Base-by-base conservation (phyloP, 2,113 vertebrate genomes). In the Odontesthes bonariensis region DNA sequence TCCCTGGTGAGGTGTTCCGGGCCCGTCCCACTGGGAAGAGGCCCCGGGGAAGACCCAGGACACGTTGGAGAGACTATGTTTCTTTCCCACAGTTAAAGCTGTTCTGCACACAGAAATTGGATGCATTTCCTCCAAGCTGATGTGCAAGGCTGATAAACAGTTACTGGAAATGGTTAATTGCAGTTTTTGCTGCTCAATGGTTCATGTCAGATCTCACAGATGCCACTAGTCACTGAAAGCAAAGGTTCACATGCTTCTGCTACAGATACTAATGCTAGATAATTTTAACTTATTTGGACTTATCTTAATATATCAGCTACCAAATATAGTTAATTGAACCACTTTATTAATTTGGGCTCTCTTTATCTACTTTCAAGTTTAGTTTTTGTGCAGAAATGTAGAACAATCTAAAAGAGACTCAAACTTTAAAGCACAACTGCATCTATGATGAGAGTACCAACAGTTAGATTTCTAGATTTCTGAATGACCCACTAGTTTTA, bases 401-500 rank as follows among this genome's bases (percentile, higher is more conserved):
- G 46, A 19, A n/a, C 3, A 44, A 14, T 44, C 13, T 44, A 14
- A 47, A 47, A 16, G 17, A 8, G 35, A 38, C 35, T 38, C 35
- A 38, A 27, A 27, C 27, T 27, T 27, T 27, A 27, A 27, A 27
- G 27, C 27, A 27, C 27, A 27, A 11, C 40, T 42, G 40, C 42
- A 7, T 44, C 16, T 49, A 6, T 49, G 44, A 42, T 42, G 13
- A 44, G 13, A 19, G 19, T n/a, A n/a, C n/a, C n/a, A n/a, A n/a
- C n/a, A n/a, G n/a, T n/a, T n/a, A n/a, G n/a, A n/a, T n/a, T n/a
- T n/a, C 23, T 17, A 13, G 46, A 59, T 73, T 78, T 80, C 22
- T 82, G 59, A 85, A 82, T 83, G 64, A 51, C 56, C 35, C 31
- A 38, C 20, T 20, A 16, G 27, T 63, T 51, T 52, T 16, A 58